phyloP scores from a whole-genome alignment of 2,888 invertebrate genomes.

The Pilophorus perplexus region DNA sequence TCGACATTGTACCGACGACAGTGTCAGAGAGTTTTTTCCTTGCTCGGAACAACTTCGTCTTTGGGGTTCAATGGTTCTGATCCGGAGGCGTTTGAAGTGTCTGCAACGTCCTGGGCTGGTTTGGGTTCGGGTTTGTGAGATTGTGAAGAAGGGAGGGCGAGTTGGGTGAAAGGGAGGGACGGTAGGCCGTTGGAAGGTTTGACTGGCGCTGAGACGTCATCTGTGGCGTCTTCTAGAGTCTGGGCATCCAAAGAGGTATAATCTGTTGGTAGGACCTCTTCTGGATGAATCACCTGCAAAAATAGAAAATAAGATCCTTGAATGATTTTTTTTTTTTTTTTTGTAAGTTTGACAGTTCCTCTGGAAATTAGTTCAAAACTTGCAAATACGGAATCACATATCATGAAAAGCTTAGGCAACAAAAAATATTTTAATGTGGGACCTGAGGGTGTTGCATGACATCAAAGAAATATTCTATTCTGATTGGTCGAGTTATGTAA shows the following conservation, averaged over 20 bases:
- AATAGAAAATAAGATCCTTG: background rate
- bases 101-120: background rate
- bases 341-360: background rate
- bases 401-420: no score
- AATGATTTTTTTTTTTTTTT: background rate
- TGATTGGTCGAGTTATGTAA: no score
- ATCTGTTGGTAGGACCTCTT: slow-evolving; percentile 21
- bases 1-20: no score
- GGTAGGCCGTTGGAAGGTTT: background rate
- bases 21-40: slow-evolving; percentile 20
- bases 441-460: no score
- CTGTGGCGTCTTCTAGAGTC: background rate
- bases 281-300: slow-evolving; percentile 22
- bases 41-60: slow-evolving; percentile 18
- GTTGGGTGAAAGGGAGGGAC: slow-evolving; percentile 1
- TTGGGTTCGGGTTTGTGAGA: background rate
- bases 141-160: background rate
- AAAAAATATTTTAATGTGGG: no score
- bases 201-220: background rate
- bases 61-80: no score
- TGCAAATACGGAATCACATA: no score
- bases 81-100: background rate
- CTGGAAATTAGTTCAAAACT: no score
- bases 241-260: slow-evolving; percentile 12
- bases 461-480: no score